Conservation (phyloP, 2,888 invertebrate species). For the Rhagonycha fulva region DNA sequence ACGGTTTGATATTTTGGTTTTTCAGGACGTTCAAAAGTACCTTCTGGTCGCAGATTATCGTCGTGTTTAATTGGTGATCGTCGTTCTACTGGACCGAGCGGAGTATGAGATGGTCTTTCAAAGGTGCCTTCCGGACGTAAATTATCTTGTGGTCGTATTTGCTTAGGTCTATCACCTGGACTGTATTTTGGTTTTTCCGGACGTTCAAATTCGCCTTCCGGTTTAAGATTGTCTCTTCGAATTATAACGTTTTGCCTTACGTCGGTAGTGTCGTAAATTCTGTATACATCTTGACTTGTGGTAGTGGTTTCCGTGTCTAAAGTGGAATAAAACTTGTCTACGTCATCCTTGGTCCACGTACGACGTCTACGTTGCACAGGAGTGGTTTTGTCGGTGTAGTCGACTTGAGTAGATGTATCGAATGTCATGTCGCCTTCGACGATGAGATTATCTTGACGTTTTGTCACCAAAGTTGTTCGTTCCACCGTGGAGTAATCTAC, state of each 20-base stretch:
- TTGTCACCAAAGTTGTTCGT: constrained; percentile 63
- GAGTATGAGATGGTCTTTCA: constrained; percentile 48
- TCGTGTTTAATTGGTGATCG: constrained; percentile 44
- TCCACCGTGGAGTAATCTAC: constrained; percentile 64
- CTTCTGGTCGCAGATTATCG: constrained; percentile 54
- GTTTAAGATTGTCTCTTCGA: constrained; percentile 57
- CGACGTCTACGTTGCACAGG: constrained; percentile 64
- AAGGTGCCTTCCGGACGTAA: constrained; percentile 57
- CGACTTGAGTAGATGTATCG: constrained; percentile 66
- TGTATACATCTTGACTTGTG: constrained; percentile 71
- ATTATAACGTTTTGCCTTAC: constrained; percentile 53
- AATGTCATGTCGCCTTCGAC: constrained; percentile 72
- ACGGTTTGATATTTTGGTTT: constrained; percentile 49
- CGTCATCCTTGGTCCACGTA: constrained; percentile 75
- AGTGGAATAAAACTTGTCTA: constrained; percentile 69
- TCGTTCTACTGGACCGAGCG: constrained; percentile 48
- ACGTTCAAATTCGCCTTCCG: constrained; percentile 59
- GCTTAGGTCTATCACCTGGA: constrained; percentile 50
- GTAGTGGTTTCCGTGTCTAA: constrained; percentile 62
- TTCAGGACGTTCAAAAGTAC: constrained; percentile 52
- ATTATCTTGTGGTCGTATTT: constrained; percentile 55
- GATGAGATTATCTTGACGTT: constrained; percentile 68
- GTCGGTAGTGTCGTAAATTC: constrained; percentile 64
- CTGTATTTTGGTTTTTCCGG: constrained; percentile 52
- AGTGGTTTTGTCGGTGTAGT: constrained; percentile 64